phyloP scores from a whole-genome alignment of 2,888 invertebrate genomes.

The Molanna angustata region DNA sequence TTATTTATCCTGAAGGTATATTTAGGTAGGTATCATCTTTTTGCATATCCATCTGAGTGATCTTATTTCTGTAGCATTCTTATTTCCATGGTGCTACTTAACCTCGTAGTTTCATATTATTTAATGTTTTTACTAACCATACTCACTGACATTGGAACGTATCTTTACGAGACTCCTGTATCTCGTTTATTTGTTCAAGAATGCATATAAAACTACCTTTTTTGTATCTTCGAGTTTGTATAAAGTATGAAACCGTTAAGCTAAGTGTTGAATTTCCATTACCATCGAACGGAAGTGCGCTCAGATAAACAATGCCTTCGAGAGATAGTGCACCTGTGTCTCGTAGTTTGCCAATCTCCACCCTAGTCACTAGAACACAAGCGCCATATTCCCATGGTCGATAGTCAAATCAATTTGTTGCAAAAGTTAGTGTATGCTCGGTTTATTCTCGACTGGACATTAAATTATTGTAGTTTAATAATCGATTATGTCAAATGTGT shows the following conservation, averaged over 20 bases:
- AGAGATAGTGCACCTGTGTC: conserved; percentile 15
- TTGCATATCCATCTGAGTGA: too few species aligned
- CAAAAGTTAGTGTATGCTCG: not conserved
- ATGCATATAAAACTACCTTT: not conserved
- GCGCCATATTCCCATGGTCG: not conserved
- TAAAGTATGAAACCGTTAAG: conserved; percentile 6
- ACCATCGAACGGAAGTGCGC: conserved; percentile 11
- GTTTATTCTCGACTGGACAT: conserved; percentile 19
- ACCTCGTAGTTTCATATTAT: too few species aligned
- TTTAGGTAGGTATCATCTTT: too few species aligned
- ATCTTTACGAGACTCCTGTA: too few species aligned
- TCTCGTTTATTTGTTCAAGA: too few species aligned
- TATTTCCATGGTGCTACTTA: too few species aligned
- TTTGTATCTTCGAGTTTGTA: not conserved
- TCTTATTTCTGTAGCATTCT: too few species aligned
- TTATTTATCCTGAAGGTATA: too few species aligned
- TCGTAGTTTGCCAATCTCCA: not conserved
- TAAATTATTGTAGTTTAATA: conserved; percentile 16
- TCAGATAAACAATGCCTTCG: conserved; percentile 12
- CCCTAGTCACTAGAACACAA: not conserved
- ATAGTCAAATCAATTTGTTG: not conserved
- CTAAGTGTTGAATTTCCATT: conserved; percentile 18
- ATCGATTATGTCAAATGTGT: conserved; percentile 12
- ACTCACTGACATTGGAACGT: too few species aligned
- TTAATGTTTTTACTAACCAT: too few species aligned